phyloP scores from a whole-genome alignment of 2,888 invertebrate genomes.

The Drosophila multiciliata region DNA sequence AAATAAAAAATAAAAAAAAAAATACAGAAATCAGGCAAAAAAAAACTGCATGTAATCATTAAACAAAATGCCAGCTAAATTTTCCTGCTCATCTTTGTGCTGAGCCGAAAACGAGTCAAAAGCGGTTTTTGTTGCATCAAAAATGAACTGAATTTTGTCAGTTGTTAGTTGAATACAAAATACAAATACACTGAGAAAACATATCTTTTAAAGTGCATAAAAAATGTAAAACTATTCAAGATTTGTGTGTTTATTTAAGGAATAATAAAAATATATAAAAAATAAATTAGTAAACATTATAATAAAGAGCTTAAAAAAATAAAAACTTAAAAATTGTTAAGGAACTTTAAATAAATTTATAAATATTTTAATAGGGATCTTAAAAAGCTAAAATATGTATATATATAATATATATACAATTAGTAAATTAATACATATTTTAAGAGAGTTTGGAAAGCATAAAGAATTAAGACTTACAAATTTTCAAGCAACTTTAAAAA shows the following conservation, averaged over 20 bases:
- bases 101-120: conserved; percentile 1
- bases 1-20: background rate
- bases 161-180: conserved; percentile 7
- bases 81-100: conserved; percentile 37
- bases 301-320: no score
- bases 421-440: no score
- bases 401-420: no score
- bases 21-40: conserved; percentile 39
- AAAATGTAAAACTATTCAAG: background rate
- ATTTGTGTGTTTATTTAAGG: no score
- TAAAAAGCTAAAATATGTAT: background rate
- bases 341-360: no score
- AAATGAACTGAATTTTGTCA: conserved; percentile 28
- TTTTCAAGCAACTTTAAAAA: no score
- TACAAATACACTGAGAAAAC: background rate
- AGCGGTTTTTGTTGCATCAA: conserved; percentile 22
- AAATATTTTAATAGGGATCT: rapidly evolving
- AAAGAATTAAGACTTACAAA: no score
- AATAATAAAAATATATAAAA: no score
- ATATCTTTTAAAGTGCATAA: background rate
- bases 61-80: conserved; percentile 41
- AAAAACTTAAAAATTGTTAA: no score
- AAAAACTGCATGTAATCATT: conserved; percentile 74
- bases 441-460: no score
- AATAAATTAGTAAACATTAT: no score